Evolutionary conservation across 2,797 vertebrate genomes (phyloP), one percentile per base, ranked within the genome.

Genomic region (Pangasius sanitwongsei): DNA sequence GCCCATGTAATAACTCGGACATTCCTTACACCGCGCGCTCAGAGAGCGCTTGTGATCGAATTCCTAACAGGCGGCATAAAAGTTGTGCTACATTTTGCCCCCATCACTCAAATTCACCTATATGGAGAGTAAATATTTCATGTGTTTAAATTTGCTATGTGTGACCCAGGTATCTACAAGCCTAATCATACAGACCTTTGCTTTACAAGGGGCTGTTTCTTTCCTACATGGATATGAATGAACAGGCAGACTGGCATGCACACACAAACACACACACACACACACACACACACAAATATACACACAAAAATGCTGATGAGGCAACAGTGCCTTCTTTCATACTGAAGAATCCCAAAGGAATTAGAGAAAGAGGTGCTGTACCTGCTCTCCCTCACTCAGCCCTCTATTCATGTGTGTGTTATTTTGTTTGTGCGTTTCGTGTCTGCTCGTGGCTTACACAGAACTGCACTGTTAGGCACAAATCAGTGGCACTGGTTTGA

Each of bases 241-340:
- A 83, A 88, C 53, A n/a, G 31, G 65, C 55, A 15, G 23, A 63
- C n/a, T 83, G 20, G 37, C 55, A 57, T 16, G 18, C 53, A 55
- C 53, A 55, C 53, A 55, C n/a, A 63, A 65, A 48, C 44, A 57
- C 88, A 75, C 63, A 50, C 50, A 67, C 50, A 31, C 86, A 59
- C 85, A 69, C 25, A 70, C 48, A 84, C 70, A 83, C 61, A 87
- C 75, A 44, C 69, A 90, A 50, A 70, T 13, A 63, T 13, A 63
- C 44, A 75, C 55, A 34, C 34, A 59, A 86, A 83, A 83, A 84
- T 87, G 83, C 89, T 89, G 81, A 88, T 89, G 88, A 88, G 86
- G 69, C 67, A 89, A 92, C 90, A 92, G 90, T 85, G 59, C 6
- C 50, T 86, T 88, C 89, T 86, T 92, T 92, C 89, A 92, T 89